Conservation (phyloP, 2,888 invertebrate genomes). For the Hyles lineata region DNA sequence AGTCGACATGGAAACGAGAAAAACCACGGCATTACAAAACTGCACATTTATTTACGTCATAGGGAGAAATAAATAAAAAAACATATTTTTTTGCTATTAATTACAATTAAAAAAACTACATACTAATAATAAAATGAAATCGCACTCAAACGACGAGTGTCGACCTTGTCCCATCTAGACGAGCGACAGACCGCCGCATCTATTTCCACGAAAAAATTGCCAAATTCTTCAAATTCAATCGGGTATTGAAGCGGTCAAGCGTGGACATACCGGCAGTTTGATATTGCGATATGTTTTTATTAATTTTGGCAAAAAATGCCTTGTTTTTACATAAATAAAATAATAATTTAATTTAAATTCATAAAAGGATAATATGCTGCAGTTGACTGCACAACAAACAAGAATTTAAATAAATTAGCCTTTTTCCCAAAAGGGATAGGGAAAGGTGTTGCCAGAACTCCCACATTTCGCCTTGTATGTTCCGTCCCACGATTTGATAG, state of each 20-base stretch:
- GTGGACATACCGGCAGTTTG: neutral
- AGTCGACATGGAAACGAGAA: neutral
- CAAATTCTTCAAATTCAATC: neutral
- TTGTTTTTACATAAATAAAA: no score
- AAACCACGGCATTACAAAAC: neutral
- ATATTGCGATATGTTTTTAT: neutral
- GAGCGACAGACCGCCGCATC: neutral
- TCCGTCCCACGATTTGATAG: no score
- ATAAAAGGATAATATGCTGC: no score
- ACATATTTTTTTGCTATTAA: neutral
- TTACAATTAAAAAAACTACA: no score
- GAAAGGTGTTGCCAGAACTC: no score
- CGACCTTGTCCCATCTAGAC: neutral
- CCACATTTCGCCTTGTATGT: no score
- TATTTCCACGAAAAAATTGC: conserved; percentile 9
- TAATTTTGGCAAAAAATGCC: neutral
- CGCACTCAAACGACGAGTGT: neutral
- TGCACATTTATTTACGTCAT: conserved; percentile 1
- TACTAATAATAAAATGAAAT: neutral
- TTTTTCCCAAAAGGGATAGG: no score
- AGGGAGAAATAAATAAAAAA: neutral
- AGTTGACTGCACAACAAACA: no score
- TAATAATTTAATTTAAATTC: no score
- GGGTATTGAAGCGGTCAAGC: neutral
- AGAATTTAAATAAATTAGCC: no score